Conservation (phyloP, 1,140 invertebrate species). For the Atta colombica region DNA sequence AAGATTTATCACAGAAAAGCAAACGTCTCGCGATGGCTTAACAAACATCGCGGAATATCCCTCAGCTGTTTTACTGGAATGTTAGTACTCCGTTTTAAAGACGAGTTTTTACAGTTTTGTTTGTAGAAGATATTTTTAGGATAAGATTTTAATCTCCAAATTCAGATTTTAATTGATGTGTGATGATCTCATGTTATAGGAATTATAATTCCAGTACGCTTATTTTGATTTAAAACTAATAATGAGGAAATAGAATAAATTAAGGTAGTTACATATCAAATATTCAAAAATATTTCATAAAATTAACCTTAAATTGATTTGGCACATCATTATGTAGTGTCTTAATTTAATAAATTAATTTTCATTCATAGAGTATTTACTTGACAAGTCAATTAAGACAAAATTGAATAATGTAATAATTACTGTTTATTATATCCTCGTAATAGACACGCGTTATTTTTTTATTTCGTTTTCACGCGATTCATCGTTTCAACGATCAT, state of each 20-base stretch:
- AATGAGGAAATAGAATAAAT: not conserved
- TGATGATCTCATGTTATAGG: too few relatives aligned
- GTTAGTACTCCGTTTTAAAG: not conserved
- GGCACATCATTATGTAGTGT: not conserved
- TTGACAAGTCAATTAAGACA: not conserved
- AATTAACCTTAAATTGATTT: constrained; percentile 13
- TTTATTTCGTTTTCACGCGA: not conserved
- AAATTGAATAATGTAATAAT: not conserved
- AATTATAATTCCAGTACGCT: not conserved
- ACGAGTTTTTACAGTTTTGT: not conserved
- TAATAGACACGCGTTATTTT: not conserved
- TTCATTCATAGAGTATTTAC: not conserved
- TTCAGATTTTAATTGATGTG: not conserved
- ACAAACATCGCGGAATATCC: constrained; percentile 13
- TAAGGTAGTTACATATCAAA: not conserved
- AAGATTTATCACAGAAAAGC: constrained; percentile 30
- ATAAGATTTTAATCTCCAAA: not conserved
- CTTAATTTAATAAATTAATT: constrained; percentile 13
- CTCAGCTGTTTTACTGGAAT: not conserved
- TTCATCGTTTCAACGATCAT: not conserved
- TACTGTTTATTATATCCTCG: not conserved
- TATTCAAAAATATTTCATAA: not conserved
- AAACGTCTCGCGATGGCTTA: constrained; percentile 34
- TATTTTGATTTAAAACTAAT: constrained; percentile 13
- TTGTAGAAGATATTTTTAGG: not conserved